Conservation (phyloP, 2,888 invertebrate genomes). For the Adineta ricciae region DNA sequence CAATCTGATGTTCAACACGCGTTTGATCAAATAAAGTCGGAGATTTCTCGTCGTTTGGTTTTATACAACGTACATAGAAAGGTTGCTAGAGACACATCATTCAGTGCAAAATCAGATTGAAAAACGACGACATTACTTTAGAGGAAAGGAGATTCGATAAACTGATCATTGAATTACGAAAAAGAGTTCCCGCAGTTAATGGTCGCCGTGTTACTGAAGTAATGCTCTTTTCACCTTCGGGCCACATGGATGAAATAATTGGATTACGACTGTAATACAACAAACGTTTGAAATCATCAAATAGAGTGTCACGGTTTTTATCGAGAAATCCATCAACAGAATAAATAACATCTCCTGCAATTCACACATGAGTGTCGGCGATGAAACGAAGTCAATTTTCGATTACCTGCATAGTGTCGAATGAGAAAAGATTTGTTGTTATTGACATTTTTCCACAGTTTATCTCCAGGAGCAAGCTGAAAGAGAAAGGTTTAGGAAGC, state of each 20-base stretch:
- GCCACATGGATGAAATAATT: conserved; percentile 80
- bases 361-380: background rate
- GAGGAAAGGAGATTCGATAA: conserved; percentile 74
- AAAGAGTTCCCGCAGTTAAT: conserved; percentile 79
- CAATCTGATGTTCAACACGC: conserved; percentile 57
- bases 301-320: conserved; percentile 89
- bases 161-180: conserved; percentile 84
- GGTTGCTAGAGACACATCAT: conserved; percentile 58
- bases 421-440: background rate
- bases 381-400: too few species aligned
- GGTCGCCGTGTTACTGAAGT: conserved; percentile 81
- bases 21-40: conserved; percentile 73
- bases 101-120: too few species aligned
- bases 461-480: background rate
- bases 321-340: conserved; percentile 80
- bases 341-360: conserved; percentile 74
- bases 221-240: conserved; percentile 82
- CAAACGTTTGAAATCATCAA: conserved; percentile 88
- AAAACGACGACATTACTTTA: conserved; percentile 54
- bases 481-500: background rate
- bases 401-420: conserved; percentile 9
- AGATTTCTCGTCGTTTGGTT: conserved; percentile 87
- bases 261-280: conserved; percentile 70
- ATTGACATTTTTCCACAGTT: background rate
- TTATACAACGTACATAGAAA: conserved; percentile 90